phyloP scores from a whole-genome alignment of 2,797 vertebrate species.

The Xenops minutus region DNA sequence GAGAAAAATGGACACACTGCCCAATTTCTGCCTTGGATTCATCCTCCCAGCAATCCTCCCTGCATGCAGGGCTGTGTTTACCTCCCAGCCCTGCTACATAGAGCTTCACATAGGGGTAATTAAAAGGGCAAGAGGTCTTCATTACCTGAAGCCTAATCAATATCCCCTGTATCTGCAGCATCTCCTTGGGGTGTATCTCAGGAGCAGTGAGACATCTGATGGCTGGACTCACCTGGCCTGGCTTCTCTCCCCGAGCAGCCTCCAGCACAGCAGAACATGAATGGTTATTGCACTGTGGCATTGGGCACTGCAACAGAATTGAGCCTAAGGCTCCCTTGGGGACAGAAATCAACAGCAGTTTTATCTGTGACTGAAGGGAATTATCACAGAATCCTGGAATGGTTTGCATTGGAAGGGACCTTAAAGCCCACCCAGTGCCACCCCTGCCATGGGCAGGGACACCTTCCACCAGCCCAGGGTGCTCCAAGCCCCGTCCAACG shows the following conservation, averaged over 20 bases:
- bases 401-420: background rate
- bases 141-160: background rate
- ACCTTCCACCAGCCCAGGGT: background rate
- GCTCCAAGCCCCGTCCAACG: background rate
- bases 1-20: background rate
- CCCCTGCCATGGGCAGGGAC: background rate
- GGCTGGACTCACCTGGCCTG: constrained; percentile 63
- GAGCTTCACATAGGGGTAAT: background rate
- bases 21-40: background rate
- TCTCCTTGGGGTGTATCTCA: constrained; percentile 12
- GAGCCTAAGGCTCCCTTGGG: constrained; percentile 15
- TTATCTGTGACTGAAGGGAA: background rate
- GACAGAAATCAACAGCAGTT: constrained; percentile 6
- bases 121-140: background rate
- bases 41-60: background rate
- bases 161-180: background rate
- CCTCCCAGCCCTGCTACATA: background rate
- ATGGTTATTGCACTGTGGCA: background rate
- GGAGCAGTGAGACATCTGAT: constrained; percentile 35
- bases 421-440: background rate
- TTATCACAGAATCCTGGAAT: background rate
- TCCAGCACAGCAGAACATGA: constrained; percentile 39
- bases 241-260: constrained; percentile 66
- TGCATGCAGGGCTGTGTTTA: accelerated
- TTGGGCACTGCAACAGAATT: background rate